Evolutionary conservation across 2,797 vertebrate genomes (phyloP), one percentile per base, ranked within the genome.

Genomic region (Leptatherina wallacei): DNA sequence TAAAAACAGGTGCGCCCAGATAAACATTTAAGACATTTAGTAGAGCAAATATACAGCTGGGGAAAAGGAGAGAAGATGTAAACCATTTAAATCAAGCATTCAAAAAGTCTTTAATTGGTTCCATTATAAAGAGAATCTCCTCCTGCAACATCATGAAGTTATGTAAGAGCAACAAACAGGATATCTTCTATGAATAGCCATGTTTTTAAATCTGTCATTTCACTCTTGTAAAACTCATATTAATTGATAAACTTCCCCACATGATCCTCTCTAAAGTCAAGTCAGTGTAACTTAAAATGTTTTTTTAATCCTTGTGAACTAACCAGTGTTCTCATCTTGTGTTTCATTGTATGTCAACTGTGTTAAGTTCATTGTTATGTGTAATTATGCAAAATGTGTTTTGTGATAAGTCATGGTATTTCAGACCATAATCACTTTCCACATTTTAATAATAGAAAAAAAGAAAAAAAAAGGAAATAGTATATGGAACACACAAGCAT

Each of bases 381-480:
- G 14, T 16, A 16, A 2, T 42, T 13, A 14, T 38, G 36, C 36
- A 42, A 16, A 4, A 6, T 6, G 11, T 24, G 11, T 52, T 52
- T 52, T 24, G n/a, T 27, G 9, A n/a, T 29, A 3, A 32, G 27
- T 3, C 35, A 16, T 52, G 22, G 24, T 2, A 35, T 8, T 35
- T 51, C 11, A 16, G 12, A 38, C 13, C 2, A 16, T 5, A 10
- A 32, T 3, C 36, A 38, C 36, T 20, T 71, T 42, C 6, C 9
- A 57, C 13, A 16, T 78, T 66, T 69, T 71, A 73, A 60, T 75
- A 6, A 2, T 29, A 54, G 68, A 71, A 67, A 20, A 63, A 64
- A 20, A 61, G 32, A 6, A 14, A 11, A 42, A 30, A 3, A 35
- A 27, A n/a, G 6, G 18, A 40, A 24, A 30, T 8, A 71, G 44